Conservation (phyloP, 2,888 invertebrate genomes). For the Andrena marginata region DNA sequence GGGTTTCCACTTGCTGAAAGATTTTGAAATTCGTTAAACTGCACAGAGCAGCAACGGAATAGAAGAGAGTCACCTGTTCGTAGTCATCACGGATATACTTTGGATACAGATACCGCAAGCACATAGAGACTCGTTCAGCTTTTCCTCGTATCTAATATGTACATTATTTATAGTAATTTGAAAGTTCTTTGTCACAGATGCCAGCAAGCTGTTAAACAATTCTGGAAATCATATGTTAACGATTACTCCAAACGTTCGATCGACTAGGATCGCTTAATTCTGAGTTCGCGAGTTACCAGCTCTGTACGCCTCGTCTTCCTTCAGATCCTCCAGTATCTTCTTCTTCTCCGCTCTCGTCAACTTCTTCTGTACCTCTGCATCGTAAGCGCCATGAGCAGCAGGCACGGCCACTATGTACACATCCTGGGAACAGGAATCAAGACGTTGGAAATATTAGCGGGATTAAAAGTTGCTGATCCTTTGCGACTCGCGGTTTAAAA, state of each 20-base stretch:
- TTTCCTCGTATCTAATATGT: slow-evolving; percentile 93
- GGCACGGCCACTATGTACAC: slow-evolving; percentile 92
- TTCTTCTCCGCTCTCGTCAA: slow-evolving; percentile 91
- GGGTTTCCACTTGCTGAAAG: slow-evolving; percentile 91
- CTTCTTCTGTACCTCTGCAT: slow-evolving; percentile 90
- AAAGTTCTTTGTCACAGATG: slow-evolving; percentile 92
- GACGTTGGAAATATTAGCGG: not conserved
- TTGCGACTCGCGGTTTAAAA: not conserved
- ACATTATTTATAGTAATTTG: slow-evolving; percentile 92
- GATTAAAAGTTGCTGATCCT: not conserved
- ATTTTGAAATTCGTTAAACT: not conserved
- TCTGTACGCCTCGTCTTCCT: slow-evolving; percentile 86
- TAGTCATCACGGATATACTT: slow-evolving; percentile 91
- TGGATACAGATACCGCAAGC: slow-evolving; percentile 93
- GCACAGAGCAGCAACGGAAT: not conserved
- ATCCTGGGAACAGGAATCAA: slow-evolving; percentile 85
- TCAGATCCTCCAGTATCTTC: slow-evolving; percentile 89
- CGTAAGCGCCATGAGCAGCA: slow-evolving; percentile 89
- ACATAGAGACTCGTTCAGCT: slow-evolving; percentile 88
- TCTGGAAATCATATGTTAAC: slow-evolving; percentile 86
- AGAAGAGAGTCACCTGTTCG: slow-evolving; percentile 88
- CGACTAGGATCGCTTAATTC: not conserved
- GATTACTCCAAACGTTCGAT: not conserved
- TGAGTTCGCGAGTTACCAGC: slow-evolving; percentile 48
- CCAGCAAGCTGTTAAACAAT: slow-evolving; percentile 90